These are phyloP conservation scores for Cheilosia vernalis DNA, from an alignment of 2,888 invertebrate species.

Conservation along the genomic window DNA sequence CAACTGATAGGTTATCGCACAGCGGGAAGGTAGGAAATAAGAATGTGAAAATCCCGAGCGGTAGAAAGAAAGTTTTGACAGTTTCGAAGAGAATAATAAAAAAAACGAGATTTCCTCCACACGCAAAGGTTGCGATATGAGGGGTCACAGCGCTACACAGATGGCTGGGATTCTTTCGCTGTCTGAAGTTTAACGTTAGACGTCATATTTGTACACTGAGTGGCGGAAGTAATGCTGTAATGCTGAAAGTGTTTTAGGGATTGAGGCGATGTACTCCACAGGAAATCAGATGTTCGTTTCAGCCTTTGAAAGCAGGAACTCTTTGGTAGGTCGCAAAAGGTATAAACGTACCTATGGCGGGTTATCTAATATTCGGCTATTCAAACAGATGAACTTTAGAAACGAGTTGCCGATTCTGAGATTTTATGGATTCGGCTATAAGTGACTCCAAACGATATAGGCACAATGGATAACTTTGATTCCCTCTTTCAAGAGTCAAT, in stretches of 20 bases:
- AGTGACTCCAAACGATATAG: too few relatives aligned
- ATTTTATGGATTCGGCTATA: too few relatives aligned
- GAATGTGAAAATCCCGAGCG: conserved; percentile 35
- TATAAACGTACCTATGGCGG: neutral
- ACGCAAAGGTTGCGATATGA: conserved; percentile 6
- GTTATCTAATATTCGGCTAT: too few relatives aligned
- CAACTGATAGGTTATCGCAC: conserved; percentile 71
- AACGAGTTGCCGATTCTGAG: too few relatives aligned
- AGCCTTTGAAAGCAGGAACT: neutral
- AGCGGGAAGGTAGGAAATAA: conserved; percentile 45
- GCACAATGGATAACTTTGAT: too few relatives aligned
- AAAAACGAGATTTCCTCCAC: neutral
- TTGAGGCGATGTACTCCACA: neutral
- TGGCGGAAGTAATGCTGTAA: conserved; percentile 53
- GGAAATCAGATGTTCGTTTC: neutral
- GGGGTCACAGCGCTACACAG: conserved; percentile 13
- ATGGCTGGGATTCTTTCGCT: conserved; percentile 41
- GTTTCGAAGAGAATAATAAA: conserved; percentile 3
- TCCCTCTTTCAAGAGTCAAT: too few relatives aligned
- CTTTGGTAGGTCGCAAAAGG: neutral
- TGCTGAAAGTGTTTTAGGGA: conserved; percentile 21
- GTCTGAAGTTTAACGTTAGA: conserved; percentile 57
- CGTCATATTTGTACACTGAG: conserved; percentile 46
- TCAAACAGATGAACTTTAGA: too few relatives aligned
- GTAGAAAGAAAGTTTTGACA: conserved; percentile 38